Conservation (phyloP, 2,113 vertebrate genomes). For the Pollachius pollachius region DNA sequence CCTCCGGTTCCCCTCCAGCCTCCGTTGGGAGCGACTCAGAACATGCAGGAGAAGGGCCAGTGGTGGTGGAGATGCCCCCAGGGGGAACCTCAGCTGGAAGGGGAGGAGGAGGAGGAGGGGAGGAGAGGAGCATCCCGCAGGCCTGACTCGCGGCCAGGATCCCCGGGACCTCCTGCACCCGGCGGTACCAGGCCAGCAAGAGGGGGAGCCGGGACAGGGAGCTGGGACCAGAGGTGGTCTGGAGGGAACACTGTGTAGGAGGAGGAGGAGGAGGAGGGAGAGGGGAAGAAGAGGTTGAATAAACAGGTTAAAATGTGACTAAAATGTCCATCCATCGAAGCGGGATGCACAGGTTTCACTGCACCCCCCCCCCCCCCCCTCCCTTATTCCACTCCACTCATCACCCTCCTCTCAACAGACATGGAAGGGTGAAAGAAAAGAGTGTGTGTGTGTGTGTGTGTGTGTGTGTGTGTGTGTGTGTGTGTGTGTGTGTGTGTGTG, state of each 20-base stretch:
- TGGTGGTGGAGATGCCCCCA: background rate
- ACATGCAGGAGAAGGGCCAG: background rate
- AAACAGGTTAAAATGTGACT: constrained; percentile 21
- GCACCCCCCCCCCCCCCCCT: constrained; percentile 31
- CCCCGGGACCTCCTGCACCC: constrained; percentile 85
- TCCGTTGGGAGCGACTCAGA: constrained; percentile 19
- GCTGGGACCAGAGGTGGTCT: constrained; percentile 55
- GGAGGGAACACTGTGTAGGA: constrained; percentile 74
- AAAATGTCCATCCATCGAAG: constrained; percentile 1
- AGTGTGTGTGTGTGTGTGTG: background rate
- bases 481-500: background rate
- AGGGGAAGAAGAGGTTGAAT: background rate
- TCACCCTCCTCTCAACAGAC: constrained; percentile 22
- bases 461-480: background rate
- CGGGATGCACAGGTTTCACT: constrained; percentile 35
- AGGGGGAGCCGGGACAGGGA: constrained; percentile 76
- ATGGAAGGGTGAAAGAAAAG: background rate
- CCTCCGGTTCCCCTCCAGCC: constrained; percentile 9
- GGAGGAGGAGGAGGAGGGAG: background rate
- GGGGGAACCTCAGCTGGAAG: too few species aligned
- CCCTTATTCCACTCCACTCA: constrained; percentile 18
- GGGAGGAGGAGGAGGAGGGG: constrained; percentile 33
- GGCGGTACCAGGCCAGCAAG: constrained; percentile 84
- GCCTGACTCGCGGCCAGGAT: constrained; percentile 76
- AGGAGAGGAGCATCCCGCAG: constrained; percentile 79